Percentiles rank a stretch among this genome's conserved stretches.
Evolutionary conservation across 1,140 invertebrate species (phyloP).

Genomic region (Paramacrobiotus metropolitanus): DNA sequence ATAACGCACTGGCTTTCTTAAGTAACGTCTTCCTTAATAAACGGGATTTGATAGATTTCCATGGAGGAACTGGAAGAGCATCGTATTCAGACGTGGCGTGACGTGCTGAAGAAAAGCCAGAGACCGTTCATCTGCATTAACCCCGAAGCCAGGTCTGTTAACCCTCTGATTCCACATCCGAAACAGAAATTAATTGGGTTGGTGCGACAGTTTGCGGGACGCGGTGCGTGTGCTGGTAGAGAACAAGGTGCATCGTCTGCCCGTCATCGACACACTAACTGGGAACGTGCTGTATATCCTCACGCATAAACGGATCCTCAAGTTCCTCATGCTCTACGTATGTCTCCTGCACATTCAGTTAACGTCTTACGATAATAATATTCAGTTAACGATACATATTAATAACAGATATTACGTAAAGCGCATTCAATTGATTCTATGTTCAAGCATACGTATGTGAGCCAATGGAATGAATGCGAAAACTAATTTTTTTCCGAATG

Average conservation of each 20-base stretch:
- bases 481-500: too few relatives aligned
- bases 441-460: too few relatives aligned
- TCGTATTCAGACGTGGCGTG: slow-evolving; percentile 84
- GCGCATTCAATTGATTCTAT: too few relatives aligned
- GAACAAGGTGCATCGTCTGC: slow-evolving; percentile 83
- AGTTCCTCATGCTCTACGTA: slow-evolving; percentile 95
- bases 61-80: slow-evolving; percentile 96
- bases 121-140: slow-evolving; percentile 59
- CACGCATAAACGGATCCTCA: slow-evolving; percentile 91
- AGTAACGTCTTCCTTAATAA: too few relatives aligned
- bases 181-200: background rate
- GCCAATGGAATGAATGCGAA: too few relatives aligned
- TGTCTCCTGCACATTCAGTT: slow-evolving; percentile 39
- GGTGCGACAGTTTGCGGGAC: slow-evolving; percentile 41
- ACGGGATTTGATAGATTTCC: slow-evolving; percentile 23
- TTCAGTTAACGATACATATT: too few relatives aligned
- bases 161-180: background rate
- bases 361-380: too few relatives aligned
- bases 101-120: slow-evolving; percentile 50
- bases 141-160: slow-evolving; percentile 38
- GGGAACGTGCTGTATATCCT: slow-evolving; percentile 95
- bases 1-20: too few relatives aligned
- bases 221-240: slow-evolving; percentile 72
- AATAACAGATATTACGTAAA: too few relatives aligned
- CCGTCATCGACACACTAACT: slow-evolving; percentile 81